phyloP scores from a whole-genome alignment of 2,888 invertebrate species.

The Biston betularia region DNA sequence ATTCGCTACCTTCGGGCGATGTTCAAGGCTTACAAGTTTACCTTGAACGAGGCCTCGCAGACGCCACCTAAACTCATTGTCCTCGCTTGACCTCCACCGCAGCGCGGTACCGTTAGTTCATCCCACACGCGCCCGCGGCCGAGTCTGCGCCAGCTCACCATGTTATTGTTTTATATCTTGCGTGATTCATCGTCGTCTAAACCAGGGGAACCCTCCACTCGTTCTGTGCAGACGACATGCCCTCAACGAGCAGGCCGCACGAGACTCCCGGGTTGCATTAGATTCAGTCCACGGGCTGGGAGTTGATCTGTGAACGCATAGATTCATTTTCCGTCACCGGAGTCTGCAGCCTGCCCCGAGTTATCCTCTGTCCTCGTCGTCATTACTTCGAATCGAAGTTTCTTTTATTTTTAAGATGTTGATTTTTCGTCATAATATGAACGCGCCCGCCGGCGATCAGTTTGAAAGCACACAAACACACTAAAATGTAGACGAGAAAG shows the following conservation, averaged over 20 bases:
- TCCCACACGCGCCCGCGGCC: constrained; percentile 6
- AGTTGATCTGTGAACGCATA: too few relatives aligned
- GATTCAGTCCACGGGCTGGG: too few relatives aligned
- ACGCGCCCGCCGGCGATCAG: too few relatives aligned
- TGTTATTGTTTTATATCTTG: not conserved
- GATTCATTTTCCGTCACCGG: too few relatives aligned
- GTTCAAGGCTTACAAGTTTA: not conserved
- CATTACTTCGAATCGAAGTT: too few relatives aligned
- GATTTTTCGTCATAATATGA: too few relatives aligned
- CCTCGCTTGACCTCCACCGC: constrained; percentile 7
- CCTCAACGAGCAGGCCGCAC: too few relatives aligned
- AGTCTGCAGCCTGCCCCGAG: too few relatives aligned
- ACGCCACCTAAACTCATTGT: not conserved
- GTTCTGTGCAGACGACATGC: not conserved
- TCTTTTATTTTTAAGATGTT: too few relatives aligned
- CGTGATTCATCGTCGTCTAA: not conserved
- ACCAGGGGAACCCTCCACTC: not conserved
- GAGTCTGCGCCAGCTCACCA: not conserved
- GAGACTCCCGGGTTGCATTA: too few relatives aligned
- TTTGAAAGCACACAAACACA: not conserved
- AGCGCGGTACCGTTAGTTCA: not conserved
- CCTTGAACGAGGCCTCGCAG: not conserved
- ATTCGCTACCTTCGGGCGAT: too few relatives aligned
- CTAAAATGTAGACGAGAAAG: not conserved
- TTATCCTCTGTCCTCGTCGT: too few relatives aligned